phyloP scores from a whole-genome alignment of 2,888 invertebrate species.

The Drosophila picticornis region DNA sequence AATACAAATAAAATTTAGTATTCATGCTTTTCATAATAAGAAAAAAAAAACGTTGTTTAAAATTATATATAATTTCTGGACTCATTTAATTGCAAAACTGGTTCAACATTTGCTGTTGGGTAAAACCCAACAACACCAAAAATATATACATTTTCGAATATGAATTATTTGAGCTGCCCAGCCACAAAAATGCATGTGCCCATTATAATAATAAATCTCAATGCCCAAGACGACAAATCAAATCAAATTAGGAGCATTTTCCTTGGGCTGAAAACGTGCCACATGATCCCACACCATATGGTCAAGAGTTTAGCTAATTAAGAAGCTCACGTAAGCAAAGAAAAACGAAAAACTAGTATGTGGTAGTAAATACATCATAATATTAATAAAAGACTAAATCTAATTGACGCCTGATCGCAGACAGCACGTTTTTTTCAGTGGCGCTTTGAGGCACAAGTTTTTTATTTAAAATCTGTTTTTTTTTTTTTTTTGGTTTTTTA shows the following conservation, averaged over 20 bases:
- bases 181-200: not conserved
- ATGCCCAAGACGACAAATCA: slow-evolving; percentile 27
- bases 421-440: slow-evolving; percentile 66
- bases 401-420: slow-evolving; percentile 67
- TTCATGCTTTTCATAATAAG: not conserved
- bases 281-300: slow-evolving; percentile 58
- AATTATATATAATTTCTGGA: not conserved
- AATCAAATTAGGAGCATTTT: slow-evolving; percentile 24
- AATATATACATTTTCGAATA: not conserved
- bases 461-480: slow-evolving; percentile 9
- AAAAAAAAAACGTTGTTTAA: not conserved
- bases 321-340: slow-evolving; percentile 70
- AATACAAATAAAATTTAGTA: not conserved
- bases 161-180: not conserved
- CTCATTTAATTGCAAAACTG: not conserved
- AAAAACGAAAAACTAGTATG: slow-evolving; percentile 5
- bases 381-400: slow-evolving; percentile 69
- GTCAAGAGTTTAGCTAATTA: slow-evolving; percentile 60
- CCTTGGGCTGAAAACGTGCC: slow-evolving; percentile 17
- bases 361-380: slow-evolving; percentile 21
- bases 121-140: not conserved
- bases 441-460: slow-evolving; percentile 43
- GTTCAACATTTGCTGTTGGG: not conserved
- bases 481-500: not conserved
- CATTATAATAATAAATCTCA: slow-evolving; percentile 64